These are phyloP conservation scores for Eriosoma lanigerum DNA, from an alignment of 1,140 invertebrate genomes.

Conservation along the genomic window DNA sequence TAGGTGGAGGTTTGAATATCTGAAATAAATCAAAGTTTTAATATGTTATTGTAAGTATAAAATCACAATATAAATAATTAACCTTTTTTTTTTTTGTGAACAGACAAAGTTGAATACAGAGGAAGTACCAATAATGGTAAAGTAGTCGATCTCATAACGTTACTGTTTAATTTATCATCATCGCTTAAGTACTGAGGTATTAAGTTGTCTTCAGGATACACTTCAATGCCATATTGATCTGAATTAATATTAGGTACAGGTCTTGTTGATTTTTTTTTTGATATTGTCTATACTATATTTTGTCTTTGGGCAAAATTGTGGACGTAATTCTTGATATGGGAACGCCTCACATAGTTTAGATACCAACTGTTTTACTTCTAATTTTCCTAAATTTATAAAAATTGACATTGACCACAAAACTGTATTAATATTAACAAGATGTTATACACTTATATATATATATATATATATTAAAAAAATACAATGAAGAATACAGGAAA, in stretches of 20 bases:
- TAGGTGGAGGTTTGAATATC: slow-evolving; percentile 80
- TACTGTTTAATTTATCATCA: slow-evolving; percentile 13
- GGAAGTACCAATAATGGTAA: slow-evolving; percentile 89
- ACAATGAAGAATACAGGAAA: too few relatives aligned
- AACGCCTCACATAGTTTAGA: slow-evolving; percentile 67
- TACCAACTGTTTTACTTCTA: slow-evolving; percentile 70
- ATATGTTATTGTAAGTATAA: neutral
- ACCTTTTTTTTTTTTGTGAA: slow-evolving; percentile 83
- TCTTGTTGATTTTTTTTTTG: slow-evolving; percentile 56
- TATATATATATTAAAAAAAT: too few relatives aligned
- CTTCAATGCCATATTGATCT: slow-evolving; percentile 61
- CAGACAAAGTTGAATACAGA: slow-evolving; percentile 87
- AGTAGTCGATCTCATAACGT: slow-evolving; percentile 7
- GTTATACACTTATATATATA: too few relatives aligned
- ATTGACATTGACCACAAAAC: neutral
- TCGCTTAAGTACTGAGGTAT: slow-evolving; percentile 22
- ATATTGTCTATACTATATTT: slow-evolving; percentile 56
- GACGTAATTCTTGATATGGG: slow-evolving; percentile 60
- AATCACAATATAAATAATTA: slow-evolving; percentile 43
- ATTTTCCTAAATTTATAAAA: slow-evolving; percentile 79
- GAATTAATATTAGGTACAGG: slow-evolving; percentile 64
- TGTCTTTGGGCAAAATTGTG: slow-evolving; percentile 54
- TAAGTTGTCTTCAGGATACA: slow-evolving; percentile 37
- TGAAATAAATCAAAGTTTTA: slow-evolving; percentile 58
- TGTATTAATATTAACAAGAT: too few relatives aligned